Percentiles rank a stretch among this genome's conserved stretches.
These are phyloP conservation scores for Alca torda DNA, from an alignment of 2,797 vertebrate species.

Conservation along the genomic window DNA sequence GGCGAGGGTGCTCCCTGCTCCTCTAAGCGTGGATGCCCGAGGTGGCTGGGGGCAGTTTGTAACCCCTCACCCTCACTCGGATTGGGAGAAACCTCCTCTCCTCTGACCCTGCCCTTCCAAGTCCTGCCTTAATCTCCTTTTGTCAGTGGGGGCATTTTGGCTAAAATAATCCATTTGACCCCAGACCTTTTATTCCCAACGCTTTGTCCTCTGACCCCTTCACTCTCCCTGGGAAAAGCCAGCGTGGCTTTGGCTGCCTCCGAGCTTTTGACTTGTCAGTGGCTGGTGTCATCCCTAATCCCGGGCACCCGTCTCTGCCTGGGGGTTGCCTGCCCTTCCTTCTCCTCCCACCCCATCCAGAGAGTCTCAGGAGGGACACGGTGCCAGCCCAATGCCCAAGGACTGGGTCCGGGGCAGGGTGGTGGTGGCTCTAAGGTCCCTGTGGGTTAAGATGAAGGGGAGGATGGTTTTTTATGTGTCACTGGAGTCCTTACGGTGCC, in stretches of 20 bases:
- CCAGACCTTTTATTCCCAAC: neutral
- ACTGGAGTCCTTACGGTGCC: neutral
- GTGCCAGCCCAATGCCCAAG: neutral
- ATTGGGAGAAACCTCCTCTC: neutral
- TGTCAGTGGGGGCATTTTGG: neutral
- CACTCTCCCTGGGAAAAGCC: neutral
- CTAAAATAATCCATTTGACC: constrained; percentile 27
- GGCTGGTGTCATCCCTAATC: neutral
- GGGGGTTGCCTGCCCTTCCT: neutral
- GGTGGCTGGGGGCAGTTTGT: neutral
- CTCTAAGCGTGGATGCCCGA: neutral
- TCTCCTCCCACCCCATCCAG: neutral
- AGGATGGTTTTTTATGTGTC: neutral
- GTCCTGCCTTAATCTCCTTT: neutral
- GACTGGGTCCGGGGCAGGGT: neutral
- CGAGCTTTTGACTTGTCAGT: neutral
- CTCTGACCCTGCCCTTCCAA: neutral
- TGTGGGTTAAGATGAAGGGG: neutral
- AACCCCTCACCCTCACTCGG: neutral
- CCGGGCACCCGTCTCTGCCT: neutral
- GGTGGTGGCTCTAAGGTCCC: neutral
- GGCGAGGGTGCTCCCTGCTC: neutral
- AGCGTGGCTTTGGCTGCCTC: neutral
- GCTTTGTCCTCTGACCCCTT: neutral
- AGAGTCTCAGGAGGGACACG: neutral